Evolutionary conservation across 2,113 vertebrate genomes (phyloP), one percentile per base, ranked within the genome.

Genomic region (Conger conger): DNA sequence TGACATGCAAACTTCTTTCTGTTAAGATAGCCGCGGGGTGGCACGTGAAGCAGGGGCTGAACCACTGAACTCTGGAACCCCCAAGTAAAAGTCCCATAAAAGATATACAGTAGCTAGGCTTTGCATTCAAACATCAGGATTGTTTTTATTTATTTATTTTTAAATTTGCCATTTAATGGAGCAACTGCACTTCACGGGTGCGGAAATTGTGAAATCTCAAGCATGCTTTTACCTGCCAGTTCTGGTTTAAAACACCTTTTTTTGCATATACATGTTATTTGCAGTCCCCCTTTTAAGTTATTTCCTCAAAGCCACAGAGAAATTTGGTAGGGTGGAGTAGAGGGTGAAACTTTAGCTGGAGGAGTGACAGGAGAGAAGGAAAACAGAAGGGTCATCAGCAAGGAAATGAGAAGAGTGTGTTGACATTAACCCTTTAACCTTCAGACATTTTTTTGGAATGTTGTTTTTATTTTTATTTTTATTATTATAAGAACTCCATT

Each of bases 221-320:
- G 82, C 85, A 87, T 57, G 36, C 92, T 88, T 88, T 94, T 94
- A 95, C 94, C 94, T 93, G 87, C n/a, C 85, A 86, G 63, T 86
- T 84, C 91, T 78, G 84, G 87, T 87, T 50, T 80, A 76, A 60
- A 45, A 81, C n/a, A 16, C 37, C 79, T 36, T 18, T 57, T 76
- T 36, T 23, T 40, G 60, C 23, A 77, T 50, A 35, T 82, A 60
- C 18, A 18, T 50, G 36, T 1, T 82, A 76, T 85, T 81, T 50
- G 20, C 40, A 50, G 45, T 68, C 18, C 20, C 40, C 38, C 42
- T 30, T 79, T 50, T 81, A 81, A 36, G 30, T 15, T 76, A 81
- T 23, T 76, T 53, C 35, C 4, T 81, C 63, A 81, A 2, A 76
- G 79, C 68, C 42, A 76, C 30, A 86, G 40, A 57, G 60, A 77